Base-by-base conservation (phyloP, 2,888 invertebrate species). In the Polydrusus tereticollis region DNA sequence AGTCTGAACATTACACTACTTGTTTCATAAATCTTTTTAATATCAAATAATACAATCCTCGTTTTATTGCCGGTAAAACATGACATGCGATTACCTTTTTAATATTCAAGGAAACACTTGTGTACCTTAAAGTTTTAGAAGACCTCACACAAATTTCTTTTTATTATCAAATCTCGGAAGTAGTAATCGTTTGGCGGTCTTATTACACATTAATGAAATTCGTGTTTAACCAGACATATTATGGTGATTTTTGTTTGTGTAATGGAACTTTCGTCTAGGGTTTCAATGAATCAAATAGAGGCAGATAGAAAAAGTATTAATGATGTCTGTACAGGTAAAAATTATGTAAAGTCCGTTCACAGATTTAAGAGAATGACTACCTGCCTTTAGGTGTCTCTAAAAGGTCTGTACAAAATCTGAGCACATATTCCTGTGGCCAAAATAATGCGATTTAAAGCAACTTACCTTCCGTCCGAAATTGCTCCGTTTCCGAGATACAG, bases 91-190 rank as follows among this genome's bases (percentile, higher is more conserved):
- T 52, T 26, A 26, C 26, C 52, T 52, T 26, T 52, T 52, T 52
- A 52, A 52, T 29, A 52, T 52, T 52, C 52, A 52, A 52, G 52
- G 29, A 52, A 52, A 26, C 29, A 29, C 10, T 16, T n/a, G n/a
- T 26, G 23, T 50, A 50, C 23, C 23, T 1, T 26, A 50, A 52
- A 26, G 50, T 50, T 14, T 50, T n/a, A 23, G 7, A 4, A 23
- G 52, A 52, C 52, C 52, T 29, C 52, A 52, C 52, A 52, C 26
- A 14, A 26, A 52, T 29, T 52, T 52, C 29, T 26, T 52, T 52
- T 52, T 52, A 52, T 52, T 52, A 52, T 29, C 14, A 52, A 52
- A 52, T 52, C 52, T 52, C 26, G 52, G 52, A 52, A 29, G 29
- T 52, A 14, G 50, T 21, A 10, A 52, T 8, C 52, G 26, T 52